A percentile compares a stretch with the other conserved stretches of the same genome.
Evolutionary conservation across 23 tunicate genomes (phyloP).

Genomic region (Phallusia fumigata): DNA sequence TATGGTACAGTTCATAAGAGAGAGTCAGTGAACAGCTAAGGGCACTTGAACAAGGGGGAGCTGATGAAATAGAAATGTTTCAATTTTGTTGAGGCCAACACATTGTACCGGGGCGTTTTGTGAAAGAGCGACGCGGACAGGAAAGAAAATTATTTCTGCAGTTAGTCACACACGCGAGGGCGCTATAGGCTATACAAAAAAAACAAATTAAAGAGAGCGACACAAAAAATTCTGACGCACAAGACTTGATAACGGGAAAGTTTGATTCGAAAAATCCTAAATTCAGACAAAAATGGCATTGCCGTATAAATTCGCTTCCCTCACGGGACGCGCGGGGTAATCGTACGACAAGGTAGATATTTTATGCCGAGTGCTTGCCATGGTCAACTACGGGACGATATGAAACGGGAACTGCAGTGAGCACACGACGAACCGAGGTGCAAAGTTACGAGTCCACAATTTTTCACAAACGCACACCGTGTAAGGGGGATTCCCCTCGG

Average conservation of each 20-base stretch:
- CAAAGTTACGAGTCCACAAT: too few species aligned
- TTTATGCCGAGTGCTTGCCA: too few species aligned
- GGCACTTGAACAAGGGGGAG: background rate
- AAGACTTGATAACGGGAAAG: background rate
- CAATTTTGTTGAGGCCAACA: background rate
- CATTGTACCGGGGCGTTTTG: constrained; percentile 4
- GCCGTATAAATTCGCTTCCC: too few species aligned
- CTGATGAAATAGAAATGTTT: background rate
- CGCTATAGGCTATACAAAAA: background rate
- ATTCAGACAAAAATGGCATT: too few species aligned
- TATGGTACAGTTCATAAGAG: too few species aligned
- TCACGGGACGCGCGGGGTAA: too few species aligned
- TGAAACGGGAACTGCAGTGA: too few species aligned
- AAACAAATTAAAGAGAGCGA: background rate
- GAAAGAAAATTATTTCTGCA: background rate
- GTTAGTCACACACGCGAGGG: constrained; percentile 13
- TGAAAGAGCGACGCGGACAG: background rate
- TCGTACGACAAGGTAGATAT: too few species aligned
- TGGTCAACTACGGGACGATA: too few species aligned
- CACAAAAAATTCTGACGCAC: background rate
- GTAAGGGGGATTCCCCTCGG: too few species aligned
- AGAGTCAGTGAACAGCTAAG: background rate
- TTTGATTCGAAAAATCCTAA: background rate
- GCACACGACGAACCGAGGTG: too few species aligned
- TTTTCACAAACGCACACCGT: too few species aligned